Base-by-base conservation (phyloP, 2,113 vertebrate species). In the Harpagus bidentatus region DNA sequence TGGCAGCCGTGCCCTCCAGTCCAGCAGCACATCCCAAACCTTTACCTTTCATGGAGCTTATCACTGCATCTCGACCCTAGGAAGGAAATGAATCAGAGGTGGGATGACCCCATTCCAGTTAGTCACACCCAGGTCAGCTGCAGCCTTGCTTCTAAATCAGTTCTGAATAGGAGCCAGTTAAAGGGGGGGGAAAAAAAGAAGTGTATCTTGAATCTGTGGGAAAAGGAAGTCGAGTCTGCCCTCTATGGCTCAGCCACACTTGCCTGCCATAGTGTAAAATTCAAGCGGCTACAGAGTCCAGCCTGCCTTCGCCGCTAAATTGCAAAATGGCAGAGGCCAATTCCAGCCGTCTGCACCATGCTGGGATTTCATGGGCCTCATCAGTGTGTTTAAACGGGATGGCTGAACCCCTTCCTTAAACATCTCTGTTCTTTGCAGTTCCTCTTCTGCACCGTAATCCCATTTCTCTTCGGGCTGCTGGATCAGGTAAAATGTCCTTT, bases 1-100 rank as follows among this genome's bases (percentile, higher is more conserved):
- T 84, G 73, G 67, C 80, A 96, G 62, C 71, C 9, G 0, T 86
- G 28, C 29, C 79, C 85, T 88, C 50, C 71, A 58, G 42, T 22
- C 45, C 83, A 93, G 59, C 67, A 78, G 52, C 32, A 70, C 42
- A 42, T 32, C 79, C 56, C 76, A 76, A 34, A 76, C 43, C 67
- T 90, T 97, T 95, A 21, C 93, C 87, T 94, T 96, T 96, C 96
- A 97, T 93, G 94, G 88, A 94, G 52, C 36, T 95, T 59, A 48
- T 79, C 0, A 0, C 18, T 36, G 67, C 63, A 56, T 79, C 47
- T 45, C 5, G 3, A 52, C 65, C 53, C 84, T 76, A 65, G 88
- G 86, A 92, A 95, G 86, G 90, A 92, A 82, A 88, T 34, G 40
- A 91, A 91, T 79, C 5, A 43, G 73, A 67, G 48, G 36, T 72